A percentile compares a stretch with the other conserved stretches of the same genome.
phyloP scores from a whole-genome alignment of 2,113 vertebrate genomes.

The Chaenocephalus aceratus region DNA sequence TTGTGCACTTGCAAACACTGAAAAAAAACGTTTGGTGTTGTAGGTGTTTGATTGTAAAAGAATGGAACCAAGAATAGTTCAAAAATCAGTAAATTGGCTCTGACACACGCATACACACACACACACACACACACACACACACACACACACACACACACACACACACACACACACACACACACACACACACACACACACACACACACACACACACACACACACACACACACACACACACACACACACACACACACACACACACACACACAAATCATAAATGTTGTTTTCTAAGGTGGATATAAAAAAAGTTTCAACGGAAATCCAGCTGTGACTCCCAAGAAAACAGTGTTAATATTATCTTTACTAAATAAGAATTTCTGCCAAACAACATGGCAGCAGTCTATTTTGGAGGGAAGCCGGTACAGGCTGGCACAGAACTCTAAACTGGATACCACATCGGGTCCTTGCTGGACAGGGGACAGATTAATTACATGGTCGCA shows the following conservation, averaged over 20 bases:
- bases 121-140: neutral
- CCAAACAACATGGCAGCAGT: slow-evolving; percentile 55
- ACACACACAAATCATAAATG: slow-evolving; percentile 3
- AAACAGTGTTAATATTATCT: slow-evolving; percentile 46
- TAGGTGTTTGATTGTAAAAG: slow-evolving; percentile 24
- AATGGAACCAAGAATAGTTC: slow-evolving; percentile 17
- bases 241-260: neutral
- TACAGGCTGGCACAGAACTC: slow-evolving; percentile 45
- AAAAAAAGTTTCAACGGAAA: slow-evolving; percentile 36
- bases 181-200: neutral
- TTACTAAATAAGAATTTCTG: slow-evolving; percentile 46
- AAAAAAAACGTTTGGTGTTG: neutral
- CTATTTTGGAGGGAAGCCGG: slow-evolving; percentile 53
- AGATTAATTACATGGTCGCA: slow-evolving; percentile 58
- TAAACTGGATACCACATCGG: slow-evolving; percentile 36
- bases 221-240: neutral
- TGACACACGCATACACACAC: neutral
- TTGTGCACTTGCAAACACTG: neutral
- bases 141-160: neutral
- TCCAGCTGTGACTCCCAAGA: slow-evolving; percentile 39
- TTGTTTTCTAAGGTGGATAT: slow-evolving; percentile 26
- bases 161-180: slow-evolving; percentile 1
- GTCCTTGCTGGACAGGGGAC: slow-evolving; percentile 44
- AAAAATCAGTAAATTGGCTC: slow-evolving; percentile 16
- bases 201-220: neutral